A percentile compares a stretch with the other conserved stretches of the same genome.
These are phyloP conservation scores for Oedothorax gibbosus DNA, from an alignment of 1,140 invertebrate genomes.

Conservation along the genomic window DNA sequence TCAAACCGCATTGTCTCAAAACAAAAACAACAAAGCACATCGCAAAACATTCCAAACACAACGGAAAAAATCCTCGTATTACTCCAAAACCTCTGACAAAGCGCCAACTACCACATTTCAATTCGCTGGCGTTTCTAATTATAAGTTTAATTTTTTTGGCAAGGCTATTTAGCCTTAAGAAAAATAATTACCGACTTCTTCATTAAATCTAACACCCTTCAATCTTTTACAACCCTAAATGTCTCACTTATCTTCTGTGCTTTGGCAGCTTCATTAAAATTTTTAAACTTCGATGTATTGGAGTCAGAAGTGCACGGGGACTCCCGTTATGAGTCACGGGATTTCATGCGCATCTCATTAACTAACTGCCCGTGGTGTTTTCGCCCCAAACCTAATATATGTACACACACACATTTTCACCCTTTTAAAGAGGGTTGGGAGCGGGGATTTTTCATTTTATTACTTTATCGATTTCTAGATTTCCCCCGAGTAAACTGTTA, in stretches of 20 bases:
- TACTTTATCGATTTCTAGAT: not conserved
- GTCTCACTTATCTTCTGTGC: constrained; percentile 2
- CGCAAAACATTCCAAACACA: not conserved
- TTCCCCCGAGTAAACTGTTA: too few relatives aligned
- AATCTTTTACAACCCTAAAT: constrained; percentile 1
- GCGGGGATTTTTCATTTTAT: constrained; percentile 9
- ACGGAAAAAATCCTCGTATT: not conserved
- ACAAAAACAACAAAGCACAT: not conserved
- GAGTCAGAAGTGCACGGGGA: not conserved
- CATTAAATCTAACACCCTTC: constrained; percentile 19
- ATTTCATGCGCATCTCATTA: constrained; percentile 31
- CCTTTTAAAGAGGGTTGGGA: not conserved
- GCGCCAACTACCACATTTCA: constrained; percentile 2
- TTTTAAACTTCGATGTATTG: not conserved
- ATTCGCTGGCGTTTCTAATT: constrained; percentile 24
- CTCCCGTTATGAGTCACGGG: constrained; percentile 26
- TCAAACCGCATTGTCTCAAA: constrained; percentile 11
- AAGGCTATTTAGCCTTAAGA: not conserved
- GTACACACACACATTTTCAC: constrained; percentile 27
- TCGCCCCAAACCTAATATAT: not conserved
- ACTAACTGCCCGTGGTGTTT: constrained; percentile 4
- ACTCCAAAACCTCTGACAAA: constrained; percentile 24
- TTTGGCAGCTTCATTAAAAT: constrained; percentile 27
- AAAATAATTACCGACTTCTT: constrained; percentile 15
- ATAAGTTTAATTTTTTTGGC: constrained; percentile 8